These are phyloP conservation scores for Oligia latruncula DNA, from an alignment of 2,888 invertebrate species.

Conservation along the genomic window DNA sequence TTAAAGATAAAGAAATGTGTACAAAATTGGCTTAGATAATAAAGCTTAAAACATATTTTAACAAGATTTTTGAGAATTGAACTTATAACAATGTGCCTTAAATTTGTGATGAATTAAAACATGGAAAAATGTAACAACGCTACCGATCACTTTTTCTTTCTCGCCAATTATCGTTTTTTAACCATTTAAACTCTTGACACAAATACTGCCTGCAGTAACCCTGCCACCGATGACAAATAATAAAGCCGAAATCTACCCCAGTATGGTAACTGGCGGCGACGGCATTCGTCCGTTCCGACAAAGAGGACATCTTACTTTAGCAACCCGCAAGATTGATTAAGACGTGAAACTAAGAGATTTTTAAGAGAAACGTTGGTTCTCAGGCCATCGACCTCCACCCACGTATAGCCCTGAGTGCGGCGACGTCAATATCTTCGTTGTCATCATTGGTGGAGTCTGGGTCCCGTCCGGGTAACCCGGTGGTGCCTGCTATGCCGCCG, in stretches of 20 bases:
- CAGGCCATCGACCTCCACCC: not conserved
- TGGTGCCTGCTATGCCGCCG: conserved; percentile 72
- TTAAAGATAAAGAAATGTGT: not conserved
- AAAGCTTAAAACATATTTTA: not conserved
- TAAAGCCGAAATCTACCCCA: not conserved
- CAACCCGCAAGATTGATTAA: not conserved
- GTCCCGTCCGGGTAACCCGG: conserved; percentile 74
- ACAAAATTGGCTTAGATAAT: not conserved
- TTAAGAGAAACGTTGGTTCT: not conserved
- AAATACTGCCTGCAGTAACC: not conserved
- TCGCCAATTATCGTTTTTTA: not conserved
- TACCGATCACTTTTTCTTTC: not conserved
- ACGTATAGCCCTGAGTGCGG: conserved; percentile 80
- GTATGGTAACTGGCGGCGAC: not conserved
- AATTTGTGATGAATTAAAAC: not conserved
- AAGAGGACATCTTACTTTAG: not conserved
- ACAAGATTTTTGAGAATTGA: conserved; percentile 5
- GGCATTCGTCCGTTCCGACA: not conserved
- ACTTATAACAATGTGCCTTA: conserved; percentile 8
- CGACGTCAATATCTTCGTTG: conserved; percentile 88
- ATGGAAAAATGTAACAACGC: not conserved
- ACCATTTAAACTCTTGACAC: not conserved
- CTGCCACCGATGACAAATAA: not conserved
- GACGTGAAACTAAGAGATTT: not conserved
- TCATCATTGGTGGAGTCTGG: conserved; percentile 82